Percentiles rank a stretch among this genome's conserved stretches.
Evolutionary conservation across 2,113 vertebrate species (phyloP).

Genomic region (Thryonomys swinderianus): DNA sequence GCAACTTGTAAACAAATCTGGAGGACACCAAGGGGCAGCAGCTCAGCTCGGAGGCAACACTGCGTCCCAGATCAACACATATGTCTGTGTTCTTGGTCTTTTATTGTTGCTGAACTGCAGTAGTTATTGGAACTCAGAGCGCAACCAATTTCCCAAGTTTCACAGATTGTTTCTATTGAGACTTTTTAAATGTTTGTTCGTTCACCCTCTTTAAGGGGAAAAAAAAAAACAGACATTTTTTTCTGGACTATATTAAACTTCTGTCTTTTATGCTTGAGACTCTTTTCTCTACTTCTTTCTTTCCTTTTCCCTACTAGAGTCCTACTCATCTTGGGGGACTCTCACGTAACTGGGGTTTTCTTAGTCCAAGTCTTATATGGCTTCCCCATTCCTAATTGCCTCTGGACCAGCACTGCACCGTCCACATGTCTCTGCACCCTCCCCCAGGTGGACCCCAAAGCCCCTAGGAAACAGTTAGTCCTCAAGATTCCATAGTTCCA

Average conservation of each 20-base stretch:
- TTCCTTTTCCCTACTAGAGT: not conserved
- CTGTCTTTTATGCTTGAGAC: not conserved
- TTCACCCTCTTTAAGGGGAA: not conserved
- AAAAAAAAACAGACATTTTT: not conserved
- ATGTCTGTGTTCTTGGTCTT: not conserved
- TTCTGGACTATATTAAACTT: not conserved
- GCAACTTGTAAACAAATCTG: conserved; percentile 50
- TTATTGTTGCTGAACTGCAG: conserved; percentile 4
- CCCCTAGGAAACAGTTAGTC: conserved; percentile 1
- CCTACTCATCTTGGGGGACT: not conserved
- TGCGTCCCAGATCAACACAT: not conserved
- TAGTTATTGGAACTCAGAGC: conserved; percentile 25
- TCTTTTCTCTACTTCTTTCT: not conserved
- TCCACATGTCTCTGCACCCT: not conserved
- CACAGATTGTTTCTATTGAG: conserved; percentile 36
- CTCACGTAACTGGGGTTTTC: not conserved
- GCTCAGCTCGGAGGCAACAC: not conserved
- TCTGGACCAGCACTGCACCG: not conserved
- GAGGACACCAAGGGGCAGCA: conserved; percentile 26
- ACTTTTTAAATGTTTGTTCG: conserved; percentile 9
- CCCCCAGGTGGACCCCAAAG: not conserved
- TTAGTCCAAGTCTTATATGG: not conserved
- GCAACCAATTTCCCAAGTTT: conserved; percentile 27
- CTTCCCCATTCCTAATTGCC: not conserved
- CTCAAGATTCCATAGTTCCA: conserved; percentile 9